Evolutionary conservation across 2,797 vertebrate species (phyloP).

Genomic region (Dicrostonyx torquatus): DNA sequence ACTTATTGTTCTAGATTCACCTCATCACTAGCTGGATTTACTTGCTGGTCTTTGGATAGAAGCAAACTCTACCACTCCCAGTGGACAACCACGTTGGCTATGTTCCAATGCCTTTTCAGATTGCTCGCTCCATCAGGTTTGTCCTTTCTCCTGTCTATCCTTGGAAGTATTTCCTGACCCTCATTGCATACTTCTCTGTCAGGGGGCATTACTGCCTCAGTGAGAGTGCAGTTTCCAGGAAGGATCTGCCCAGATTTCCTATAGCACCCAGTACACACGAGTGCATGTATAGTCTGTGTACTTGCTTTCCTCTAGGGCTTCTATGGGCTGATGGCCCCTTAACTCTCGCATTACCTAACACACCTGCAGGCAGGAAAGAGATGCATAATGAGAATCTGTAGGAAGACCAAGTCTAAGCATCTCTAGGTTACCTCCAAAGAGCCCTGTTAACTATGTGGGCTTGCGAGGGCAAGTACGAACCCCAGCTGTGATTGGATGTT

Average conservation of each 20-base stretch:
- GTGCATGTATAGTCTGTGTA: background rate
- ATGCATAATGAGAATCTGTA: background rate
- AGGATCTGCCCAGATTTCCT: background rate
- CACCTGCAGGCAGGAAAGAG: background rate
- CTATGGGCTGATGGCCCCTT: background rate
- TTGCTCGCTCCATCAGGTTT: background rate
- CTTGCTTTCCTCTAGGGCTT: background rate
- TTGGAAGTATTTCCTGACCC: background rate
- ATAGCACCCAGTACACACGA: background rate
- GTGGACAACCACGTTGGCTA: background rate
- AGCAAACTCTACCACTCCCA: background rate
- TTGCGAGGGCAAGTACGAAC: background rate
- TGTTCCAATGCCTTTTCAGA: background rate
- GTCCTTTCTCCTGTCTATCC: background rate
- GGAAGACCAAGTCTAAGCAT: background rate
- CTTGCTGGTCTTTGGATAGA: background rate
- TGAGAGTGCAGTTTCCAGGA: background rate
- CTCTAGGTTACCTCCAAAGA: background rate
- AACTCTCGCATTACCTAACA: background rate
- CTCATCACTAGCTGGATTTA: background rate
- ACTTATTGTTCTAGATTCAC: background rate
- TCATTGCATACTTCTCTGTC: background rate
- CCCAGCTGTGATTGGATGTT: background rate
- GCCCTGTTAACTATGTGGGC: background rate
- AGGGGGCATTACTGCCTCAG: fast-evolving